Conservation (phyloP, 2,797 vertebrate genomes). For the Syngnathus rostellatus region DNA sequence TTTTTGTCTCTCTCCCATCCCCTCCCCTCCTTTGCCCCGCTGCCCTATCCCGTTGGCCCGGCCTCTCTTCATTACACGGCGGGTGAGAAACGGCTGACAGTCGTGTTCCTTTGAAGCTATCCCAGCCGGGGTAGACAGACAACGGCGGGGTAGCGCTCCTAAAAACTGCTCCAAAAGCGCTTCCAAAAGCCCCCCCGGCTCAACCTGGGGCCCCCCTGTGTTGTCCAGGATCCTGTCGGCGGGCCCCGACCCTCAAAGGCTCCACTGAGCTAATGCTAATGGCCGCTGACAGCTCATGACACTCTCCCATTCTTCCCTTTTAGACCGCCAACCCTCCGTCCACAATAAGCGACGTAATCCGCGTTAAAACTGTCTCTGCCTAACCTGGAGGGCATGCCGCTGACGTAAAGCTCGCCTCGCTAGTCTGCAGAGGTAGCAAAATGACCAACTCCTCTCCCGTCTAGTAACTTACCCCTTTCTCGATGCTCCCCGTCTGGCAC, state of each 20-base stretch:
- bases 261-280: slow-evolving; percentile 76
- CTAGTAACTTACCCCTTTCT: slow-evolving; percentile 86
- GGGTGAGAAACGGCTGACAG: slow-evolving; percentile 70
- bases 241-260: slow-evolving; percentile 73
- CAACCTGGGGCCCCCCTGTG: slow-evolving; percentile 60
- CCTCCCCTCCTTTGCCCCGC: not conserved
- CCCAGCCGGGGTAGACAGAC: slow-evolving; percentile 53
- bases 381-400: slow-evolving; percentile 64
- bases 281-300: slow-evolving; percentile 76
- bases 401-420: slow-evolving; percentile 55
- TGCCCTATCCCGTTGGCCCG: slow-evolving; percentile 41
- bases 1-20: slow-evolving; percentile 2
- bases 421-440: slow-evolving; percentile 7
- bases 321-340: slow-evolving; percentile 68
- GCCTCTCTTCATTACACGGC: slow-evolving; percentile 57
- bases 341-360: slow-evolving; percentile 76
- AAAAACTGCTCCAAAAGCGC: slow-evolving; percentile 57
- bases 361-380: slow-evolving; percentile 73
- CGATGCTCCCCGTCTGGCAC: slow-evolving; percentile 92
- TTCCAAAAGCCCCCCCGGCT: slow-evolving; percentile 64
- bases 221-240: slow-evolving; percentile 58
- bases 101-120: slow-evolving; percentile 68
- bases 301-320: slow-evolving; percentile 76
- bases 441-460: not conserved
- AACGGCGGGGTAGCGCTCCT: slow-evolving; percentile 48